These are phyloP conservation scores for Chaetodon trifascialis DNA, from an alignment of 2,113 vertebrate genomes.

Conservation along the genomic window DNA sequence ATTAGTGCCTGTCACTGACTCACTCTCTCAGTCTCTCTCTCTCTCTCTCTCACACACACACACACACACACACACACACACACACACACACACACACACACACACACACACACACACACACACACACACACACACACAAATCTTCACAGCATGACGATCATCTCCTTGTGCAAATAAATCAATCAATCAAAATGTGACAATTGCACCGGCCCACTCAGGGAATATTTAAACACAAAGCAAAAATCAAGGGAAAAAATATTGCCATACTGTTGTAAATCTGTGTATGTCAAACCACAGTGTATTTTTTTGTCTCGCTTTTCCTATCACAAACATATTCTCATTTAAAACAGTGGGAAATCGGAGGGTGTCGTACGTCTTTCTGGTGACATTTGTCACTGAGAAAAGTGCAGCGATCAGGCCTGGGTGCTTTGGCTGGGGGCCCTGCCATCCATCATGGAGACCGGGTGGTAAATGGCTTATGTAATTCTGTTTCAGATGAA, in stretches of 20 bases:
- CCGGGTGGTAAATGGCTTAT: constrained; percentile 84
- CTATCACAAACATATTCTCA: constrained; percentile 67
- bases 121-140: constrained; percentile 24
- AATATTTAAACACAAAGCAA: constrained; percentile 2
- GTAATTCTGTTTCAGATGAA: constrained; percentile 83
- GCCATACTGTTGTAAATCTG: not conserved
- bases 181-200: constrained; percentile 52
- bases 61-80: constrained; percentile 11
- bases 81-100: not conserved
- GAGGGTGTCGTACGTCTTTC: constrained; percentile 66
- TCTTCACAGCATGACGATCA: constrained; percentile 30
- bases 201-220: not conserved
- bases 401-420: constrained; percentile 70
- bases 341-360: constrained; percentile 73
- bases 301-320: constrained; percentile 24
- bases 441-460: constrained; percentile 79
- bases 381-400: constrained; percentile 78
- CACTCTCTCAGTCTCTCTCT: not conserved
- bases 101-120: not conserved
- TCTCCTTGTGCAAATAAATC: constrained; percentile 47
- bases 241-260: constrained; percentile 1
- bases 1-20: not conserved
- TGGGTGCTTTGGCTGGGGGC: constrained; percentile 72
- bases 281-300: not conserved
- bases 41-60: not conserved